Conservation (phyloP, 2,113 vertebrate genomes). For the Alces alces region DNA sequence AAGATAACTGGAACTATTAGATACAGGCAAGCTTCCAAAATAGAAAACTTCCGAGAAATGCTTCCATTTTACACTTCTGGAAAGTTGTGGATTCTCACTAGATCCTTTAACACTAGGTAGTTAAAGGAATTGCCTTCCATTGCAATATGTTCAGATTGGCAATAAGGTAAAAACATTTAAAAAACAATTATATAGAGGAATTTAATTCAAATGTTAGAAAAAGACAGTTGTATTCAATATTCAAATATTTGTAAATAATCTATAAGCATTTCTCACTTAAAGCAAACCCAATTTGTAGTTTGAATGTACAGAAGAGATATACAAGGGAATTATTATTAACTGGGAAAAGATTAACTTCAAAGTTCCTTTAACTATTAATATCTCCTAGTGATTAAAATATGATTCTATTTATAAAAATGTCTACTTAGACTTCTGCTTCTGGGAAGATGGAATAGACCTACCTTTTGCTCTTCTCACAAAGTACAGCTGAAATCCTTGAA, state of each 20-base stretch:
- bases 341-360: constrained; percentile 11
- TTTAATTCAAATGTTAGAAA: constrained; percentile 29
- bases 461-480: neutral
- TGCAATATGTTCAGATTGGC: constrained; percentile 4
- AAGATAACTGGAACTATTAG: neutral
- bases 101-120: neutral
- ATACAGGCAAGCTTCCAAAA: constrained; percentile 20
- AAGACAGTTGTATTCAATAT: neutral
- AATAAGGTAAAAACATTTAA: neutral
- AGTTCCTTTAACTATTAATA: constrained; percentile 45
- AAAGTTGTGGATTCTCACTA: constrained; percentile 19
- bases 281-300: constrained; percentile 6
- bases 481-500: neutral
- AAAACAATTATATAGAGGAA: constrained; percentile 32
- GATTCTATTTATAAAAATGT: constrained; percentile 34
- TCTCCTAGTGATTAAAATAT: constrained; percentile 26
- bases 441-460: neutral
- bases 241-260: constrained; percentile 30
- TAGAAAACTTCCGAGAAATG: neutral
- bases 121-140: constrained; percentile 31
- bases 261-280: constrained; percentile 25
- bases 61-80: neutral
- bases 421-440: neutral
- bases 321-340: neutral
- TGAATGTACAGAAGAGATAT: constrained; percentile 32